Conservation (phyloP, 2,888 invertebrate species). For the Hypomecis punctinalis region DNA sequence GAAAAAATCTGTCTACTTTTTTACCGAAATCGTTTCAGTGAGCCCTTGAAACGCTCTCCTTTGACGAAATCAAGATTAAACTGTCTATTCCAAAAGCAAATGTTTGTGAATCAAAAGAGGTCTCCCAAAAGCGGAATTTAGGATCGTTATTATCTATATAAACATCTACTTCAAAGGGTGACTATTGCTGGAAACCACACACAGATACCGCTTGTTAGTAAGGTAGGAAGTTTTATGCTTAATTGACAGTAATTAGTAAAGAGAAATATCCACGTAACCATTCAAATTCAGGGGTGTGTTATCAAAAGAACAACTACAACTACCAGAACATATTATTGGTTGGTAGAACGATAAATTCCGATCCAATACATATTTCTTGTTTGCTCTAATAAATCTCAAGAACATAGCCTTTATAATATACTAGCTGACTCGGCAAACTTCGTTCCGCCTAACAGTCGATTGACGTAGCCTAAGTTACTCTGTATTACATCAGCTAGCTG, state of each 20-base stretch:
- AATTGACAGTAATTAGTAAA: constrained; percentile 2
- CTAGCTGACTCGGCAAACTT: no score
- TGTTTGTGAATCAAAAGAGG: constrained; percentile 11
- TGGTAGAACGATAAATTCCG: no score
- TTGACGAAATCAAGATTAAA: constrained; percentile 14
- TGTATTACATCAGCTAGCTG: no score
- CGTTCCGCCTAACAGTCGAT: no score
- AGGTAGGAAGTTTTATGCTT: background rate
- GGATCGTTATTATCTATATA: constrained; percentile 8
- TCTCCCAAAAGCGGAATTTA: background rate
- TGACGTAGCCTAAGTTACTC: no score
- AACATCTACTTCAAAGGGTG: constrained; percentile 13
- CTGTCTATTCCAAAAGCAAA: constrained; percentile 16
- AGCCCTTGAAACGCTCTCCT: constrained; percentile 1
- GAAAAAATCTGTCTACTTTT: background rate
- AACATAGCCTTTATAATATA: no score
- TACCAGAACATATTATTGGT: no score
- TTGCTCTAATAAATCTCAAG: no score
- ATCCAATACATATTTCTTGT: no score
- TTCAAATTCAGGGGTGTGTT: no score
- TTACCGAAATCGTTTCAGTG: constrained; percentile 5
- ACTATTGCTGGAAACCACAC: background rate
- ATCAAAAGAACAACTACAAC: no score
- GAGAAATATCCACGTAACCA: background rate
- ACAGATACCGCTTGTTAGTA: constrained; percentile 1